Base-by-base conservation (phyloP, 2,888 invertebrate genomes). In the Sthenelais limicola region DNA sequence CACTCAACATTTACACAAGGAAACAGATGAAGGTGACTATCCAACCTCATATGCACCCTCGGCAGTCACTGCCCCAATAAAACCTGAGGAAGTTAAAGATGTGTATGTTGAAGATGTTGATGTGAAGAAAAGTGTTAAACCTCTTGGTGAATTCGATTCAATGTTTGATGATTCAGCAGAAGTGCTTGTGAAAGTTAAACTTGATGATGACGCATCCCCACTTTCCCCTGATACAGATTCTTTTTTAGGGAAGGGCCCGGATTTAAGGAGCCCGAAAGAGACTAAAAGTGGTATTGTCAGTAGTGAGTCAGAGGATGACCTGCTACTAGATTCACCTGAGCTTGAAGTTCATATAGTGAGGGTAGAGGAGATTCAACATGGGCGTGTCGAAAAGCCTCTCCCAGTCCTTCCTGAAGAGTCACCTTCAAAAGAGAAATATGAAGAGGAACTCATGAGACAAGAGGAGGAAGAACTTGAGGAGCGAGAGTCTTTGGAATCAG, bases 1-100 rank as follows among this genome's bases (percentile, higher is more conserved):
- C 24, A 91, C 91, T 5, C 91, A 91, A 89, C 91, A 91, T 80
- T 88, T 91, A 86, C 82, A 84, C 76, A 80, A 80, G 68, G 81
- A 83, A 54, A 72, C 71, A 26, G 80, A 81, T 51, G 82, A 83
- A 73, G 82, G 79, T 54, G 80, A 80, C 58, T 79, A 79, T 67
- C 78, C 79, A 30, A 69, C 49, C 9, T 49, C 62, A 56, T 56
- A 77, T 49, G 87, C 89, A 35, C 90, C 90, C 24, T 9, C 62
- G 38, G 82, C 89, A 73, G 85, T 88, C 30, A 88, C 89, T 74
- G 82, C 88, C 68, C 84, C n/a, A 74, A 82, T 80, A 35, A 81
- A 81, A 66, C 81, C 43, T 18, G 52, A 28, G 28, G 30, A 71
- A 33, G 28, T 80, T 56, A 84, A 82, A 33, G 80, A 79, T 35